phyloP scores from a whole-genome alignment of 2,113 vertebrate genomes.

The Rhagologus leucostigma region DNA sequence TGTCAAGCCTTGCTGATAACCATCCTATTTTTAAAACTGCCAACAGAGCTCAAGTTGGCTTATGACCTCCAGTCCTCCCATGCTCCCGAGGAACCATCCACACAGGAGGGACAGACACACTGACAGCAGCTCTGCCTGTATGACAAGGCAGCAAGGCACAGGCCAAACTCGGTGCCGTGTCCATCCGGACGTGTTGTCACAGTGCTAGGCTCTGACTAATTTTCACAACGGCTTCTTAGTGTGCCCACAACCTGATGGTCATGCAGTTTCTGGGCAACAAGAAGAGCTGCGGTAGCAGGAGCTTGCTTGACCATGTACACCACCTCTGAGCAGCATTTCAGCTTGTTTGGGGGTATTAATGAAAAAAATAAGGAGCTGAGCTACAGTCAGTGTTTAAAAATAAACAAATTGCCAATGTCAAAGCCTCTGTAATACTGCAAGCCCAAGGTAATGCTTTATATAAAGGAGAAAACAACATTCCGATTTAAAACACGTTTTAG shows the following conservation, averaged over 20 bases:
- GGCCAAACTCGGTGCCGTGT: rapidly evolving
- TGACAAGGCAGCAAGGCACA: background rate
- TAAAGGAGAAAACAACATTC: background rate
- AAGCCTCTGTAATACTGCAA: background rate
- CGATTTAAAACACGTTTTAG: background rate
- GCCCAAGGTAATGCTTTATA: background rate
- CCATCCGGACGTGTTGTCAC: background rate
- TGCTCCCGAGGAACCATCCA: background rate
- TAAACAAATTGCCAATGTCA: background rate
- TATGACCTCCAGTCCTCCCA: background rate
- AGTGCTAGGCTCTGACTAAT: background rate
- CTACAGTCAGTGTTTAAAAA: background rate
- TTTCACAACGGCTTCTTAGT: rapidly evolving
- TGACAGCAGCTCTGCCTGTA: background rate
- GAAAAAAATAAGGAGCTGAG: background rate
- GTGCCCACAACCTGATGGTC: background rate
- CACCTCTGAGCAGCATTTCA: background rate
- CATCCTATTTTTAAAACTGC: background rate
- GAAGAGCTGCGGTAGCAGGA: background rate
- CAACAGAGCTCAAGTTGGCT: background rate
- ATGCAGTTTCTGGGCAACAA: background rate
- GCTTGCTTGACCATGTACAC: background rate
- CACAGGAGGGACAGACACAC: background rate
- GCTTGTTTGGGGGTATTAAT: background rate
- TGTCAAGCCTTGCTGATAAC: background rate